Evolutionary conservation across 2,888 invertebrate species (phyloP).

Genomic region (Phlogophora meticulosa): DNA sequence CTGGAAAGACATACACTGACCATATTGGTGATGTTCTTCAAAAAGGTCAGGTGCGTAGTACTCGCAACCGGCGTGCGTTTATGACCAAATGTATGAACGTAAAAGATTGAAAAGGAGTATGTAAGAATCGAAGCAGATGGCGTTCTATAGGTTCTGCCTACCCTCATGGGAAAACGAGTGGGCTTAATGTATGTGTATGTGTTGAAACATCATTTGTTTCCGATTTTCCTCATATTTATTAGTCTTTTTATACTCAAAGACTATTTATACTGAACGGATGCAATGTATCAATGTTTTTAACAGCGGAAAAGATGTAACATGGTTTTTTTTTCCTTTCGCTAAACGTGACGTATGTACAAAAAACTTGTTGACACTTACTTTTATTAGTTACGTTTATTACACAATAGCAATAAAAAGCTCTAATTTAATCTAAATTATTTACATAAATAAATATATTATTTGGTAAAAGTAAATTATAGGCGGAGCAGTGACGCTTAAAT

Average conservation of each 20-base stretch:
- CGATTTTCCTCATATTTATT: neutral
- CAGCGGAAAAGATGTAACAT: slow-evolving; percentile 5
- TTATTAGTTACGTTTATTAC: slow-evolving; percentile 10
- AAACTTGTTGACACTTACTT: neutral
- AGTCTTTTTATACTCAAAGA: neutral
- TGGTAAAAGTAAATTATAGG: slow-evolving; percentile 25
- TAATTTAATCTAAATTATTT: slow-evolving; percentile 21
- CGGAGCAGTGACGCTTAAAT: neutral
- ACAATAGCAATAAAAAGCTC: slow-evolving; percentile 17
- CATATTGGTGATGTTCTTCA: too few relatives aligned
- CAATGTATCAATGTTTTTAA: neutral
- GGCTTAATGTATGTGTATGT: too few relatives aligned
- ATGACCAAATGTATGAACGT: too few relatives aligned
- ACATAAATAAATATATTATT: slow-evolving; percentile 43
- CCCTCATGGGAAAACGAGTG: too few relatives aligned
- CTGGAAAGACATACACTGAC: too few relatives aligned
- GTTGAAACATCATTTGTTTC: neutral
- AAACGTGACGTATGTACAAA: neutral
- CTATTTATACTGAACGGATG: neutral
- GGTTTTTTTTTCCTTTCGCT: neutral
- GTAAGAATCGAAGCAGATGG: too few relatives aligned
- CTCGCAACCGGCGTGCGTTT: too few relatives aligned
- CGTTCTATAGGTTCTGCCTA: too few relatives aligned
- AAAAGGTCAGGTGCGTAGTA: too few relatives aligned
- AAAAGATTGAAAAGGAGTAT: too few relatives aligned